Evolutionary conservation across 1,140 invertebrate genomes (phyloP).

Genomic region (Hesperophylax magnus): DNA sequence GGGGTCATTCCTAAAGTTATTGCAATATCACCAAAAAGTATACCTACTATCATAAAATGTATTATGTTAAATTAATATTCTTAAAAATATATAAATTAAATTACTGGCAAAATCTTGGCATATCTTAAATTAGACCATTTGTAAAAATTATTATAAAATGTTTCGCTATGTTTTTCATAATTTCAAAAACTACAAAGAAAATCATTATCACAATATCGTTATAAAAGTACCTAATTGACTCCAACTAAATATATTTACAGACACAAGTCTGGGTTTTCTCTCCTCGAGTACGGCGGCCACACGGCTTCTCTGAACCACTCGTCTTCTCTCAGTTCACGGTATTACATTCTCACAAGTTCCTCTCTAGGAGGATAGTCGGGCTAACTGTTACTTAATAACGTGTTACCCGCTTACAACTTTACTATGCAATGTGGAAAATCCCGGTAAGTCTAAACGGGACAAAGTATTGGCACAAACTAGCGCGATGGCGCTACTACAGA

Average conservation of each 20-base stretch:
- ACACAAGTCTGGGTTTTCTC: constrained; percentile 24
- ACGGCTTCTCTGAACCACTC: neutral
- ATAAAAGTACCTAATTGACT: constrained; percentile 56
- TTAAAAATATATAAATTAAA: constrained; percentile 2
- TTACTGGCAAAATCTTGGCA: constrained; percentile 34
- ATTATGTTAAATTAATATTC: neutral
- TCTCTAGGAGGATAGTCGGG: neutral
- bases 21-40: neutral
- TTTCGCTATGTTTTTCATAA: constrained; percentile 11
- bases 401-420: neutral
- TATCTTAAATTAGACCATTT: neutral
- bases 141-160: constrained; percentile 5
- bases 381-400: neutral
- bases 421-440: neutral
- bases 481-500: too few species aligned
- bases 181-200: constrained; percentile 45
- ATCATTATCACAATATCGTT: constrained; percentile 54
- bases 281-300: neutral
- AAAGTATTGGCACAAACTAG: too few species aligned
- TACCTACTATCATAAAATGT: neutral
- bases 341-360: neutral
- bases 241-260: constrained; percentile 46
- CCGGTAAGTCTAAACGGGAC: too few species aligned
- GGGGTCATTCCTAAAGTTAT: neutral
- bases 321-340: neutral